Evolutionary conservation across 2,888 invertebrate genomes (phyloP), one percentile per base, ranked within the genome.

Genomic region (Caenorhabditis panamensis): DNA sequence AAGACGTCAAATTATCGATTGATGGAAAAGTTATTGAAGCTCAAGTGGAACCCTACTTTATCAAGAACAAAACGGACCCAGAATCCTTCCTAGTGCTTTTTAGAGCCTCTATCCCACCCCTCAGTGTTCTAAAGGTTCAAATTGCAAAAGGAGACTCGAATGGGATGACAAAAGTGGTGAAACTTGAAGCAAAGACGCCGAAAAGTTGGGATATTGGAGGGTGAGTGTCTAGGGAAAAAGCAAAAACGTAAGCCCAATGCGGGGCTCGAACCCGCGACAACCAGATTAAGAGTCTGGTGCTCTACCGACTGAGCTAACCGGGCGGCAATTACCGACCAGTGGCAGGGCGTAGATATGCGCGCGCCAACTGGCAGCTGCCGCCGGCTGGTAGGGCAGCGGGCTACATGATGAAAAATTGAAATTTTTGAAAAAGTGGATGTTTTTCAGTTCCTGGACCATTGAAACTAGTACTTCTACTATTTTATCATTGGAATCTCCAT

Each of bases 251-350:
- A 8, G 26, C 18, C 0, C 8, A 85, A 88, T 88, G 87, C 87
- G 88, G 88, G 88, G 88, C 88, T 88, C 88, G 87, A 88, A 88
- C 88, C 88, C 88, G 87, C 87, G 88, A 88, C 87, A 88, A 84
- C 88, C 88, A 88, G 88, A 88, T 88, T 88, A 88, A 88, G 88
- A 88, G 88, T 88, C 87, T 88, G 88, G 88, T 88, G 88, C 88
- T 88, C 88, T 88, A 88, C 88, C 87, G 88, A 88, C 88, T 88
- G 88, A 88, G 88, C 88, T 88, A 88, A 88, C 88, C 87, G 87
- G 87, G 84, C 87, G 47, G 47, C 47, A 18, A 47, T 2, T 11
- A 13, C 41, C 5, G 2, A 13, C 8, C 2, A 13, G 41, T 2
- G 11, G 41, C 41, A 41, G 8, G 41, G 11, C 13, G 13, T 41